These are phyloP conservation scores for Coenonympha glycerion DNA, from an alignment of 2,888 invertebrate genomes.

Conservation along the genomic window DNA sequence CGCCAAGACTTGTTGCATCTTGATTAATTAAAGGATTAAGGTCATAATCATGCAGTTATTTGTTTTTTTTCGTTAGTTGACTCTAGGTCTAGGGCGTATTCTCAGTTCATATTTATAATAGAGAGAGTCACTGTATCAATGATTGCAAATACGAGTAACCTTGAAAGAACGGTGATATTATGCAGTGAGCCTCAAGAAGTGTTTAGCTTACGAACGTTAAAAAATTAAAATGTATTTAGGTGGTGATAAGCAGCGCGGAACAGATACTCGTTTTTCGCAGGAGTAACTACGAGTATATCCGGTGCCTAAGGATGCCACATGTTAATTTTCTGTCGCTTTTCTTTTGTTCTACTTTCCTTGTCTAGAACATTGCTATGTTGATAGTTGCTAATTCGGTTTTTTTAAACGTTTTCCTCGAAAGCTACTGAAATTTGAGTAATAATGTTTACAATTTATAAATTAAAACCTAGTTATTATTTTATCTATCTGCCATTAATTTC, in stretches of 20 bases:
- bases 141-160: too few relatives aligned
- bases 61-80: too few relatives aligned
- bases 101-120: too few relatives aligned
- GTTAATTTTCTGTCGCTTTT: slow-evolving; percentile 6
- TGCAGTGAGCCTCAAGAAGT: not conserved
- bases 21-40: too few relatives aligned
- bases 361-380: not conserved
- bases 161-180: not conserved
- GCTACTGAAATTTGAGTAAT: too few relatives aligned
- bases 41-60: too few relatives aligned
- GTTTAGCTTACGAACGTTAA: not conserved
- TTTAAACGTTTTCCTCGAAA: not conserved
- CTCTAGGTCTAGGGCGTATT: too few relatives aligned
- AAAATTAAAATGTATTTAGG: slow-evolving; percentile 49
- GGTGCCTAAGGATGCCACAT: slow-evolving; percentile 32
- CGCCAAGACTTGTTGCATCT: too few relatives aligned
- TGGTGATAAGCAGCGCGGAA: slow-evolving; percentile 53
- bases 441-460: too few relatives aligned
- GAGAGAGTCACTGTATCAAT: too few relatives aligned
- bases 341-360: not conserved
- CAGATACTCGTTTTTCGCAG: slow-evolving; percentile 46
- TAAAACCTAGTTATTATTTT: too few relatives aligned
- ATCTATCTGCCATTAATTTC: too few relatives aligned
- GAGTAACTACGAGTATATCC: slow-evolving; percentile 39
- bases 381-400: not conserved